These are phyloP conservation scores for Bombus impatiens DNA, from an alignment of 1,140 invertebrate species.

Conservation along the genomic window DNA sequence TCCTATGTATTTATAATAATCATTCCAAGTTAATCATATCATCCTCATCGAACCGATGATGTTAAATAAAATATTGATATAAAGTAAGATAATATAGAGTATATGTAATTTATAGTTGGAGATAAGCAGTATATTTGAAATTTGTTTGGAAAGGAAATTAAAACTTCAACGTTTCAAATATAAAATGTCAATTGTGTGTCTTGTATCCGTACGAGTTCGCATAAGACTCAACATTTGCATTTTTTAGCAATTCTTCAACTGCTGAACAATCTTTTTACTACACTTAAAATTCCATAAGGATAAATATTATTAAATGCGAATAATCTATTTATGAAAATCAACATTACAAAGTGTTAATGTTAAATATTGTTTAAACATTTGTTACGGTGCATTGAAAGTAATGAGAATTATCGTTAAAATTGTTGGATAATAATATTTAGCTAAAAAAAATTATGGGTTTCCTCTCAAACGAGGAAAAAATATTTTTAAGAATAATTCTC, in stretches of 20 bases:
- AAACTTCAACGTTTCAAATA: neutral
- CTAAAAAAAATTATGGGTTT: too few relatives aligned
- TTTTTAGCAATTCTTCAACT: neutral
- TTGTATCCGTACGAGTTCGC: neutral
- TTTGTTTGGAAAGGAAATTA: neutral
- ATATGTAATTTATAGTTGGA: neutral
- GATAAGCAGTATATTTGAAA: neutral
- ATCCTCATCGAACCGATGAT: neutral
- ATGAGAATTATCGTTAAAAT: neutral
- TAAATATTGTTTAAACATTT: neutral
- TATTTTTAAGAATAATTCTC: neutral
- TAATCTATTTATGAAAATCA: neutral
- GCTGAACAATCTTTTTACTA: neutral
- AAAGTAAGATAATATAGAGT: neutral
- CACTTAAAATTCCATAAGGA: neutral
- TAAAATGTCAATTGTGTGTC: neutral
- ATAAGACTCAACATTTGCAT: neutral
- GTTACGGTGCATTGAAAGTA: neutral
- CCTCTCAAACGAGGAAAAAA: neutral
- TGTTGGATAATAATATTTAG: neutral
- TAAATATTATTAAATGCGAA: neutral
- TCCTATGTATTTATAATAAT: constrained; percentile 6
- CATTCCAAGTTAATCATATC: constrained; percentile 39
- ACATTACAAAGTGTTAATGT: neutral
- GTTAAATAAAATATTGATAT: neutral